These are phyloP conservation scores for Drosophila varians DNA, from an alignment of 1,140 invertebrate genomes.

Conservation along the genomic window DNA sequence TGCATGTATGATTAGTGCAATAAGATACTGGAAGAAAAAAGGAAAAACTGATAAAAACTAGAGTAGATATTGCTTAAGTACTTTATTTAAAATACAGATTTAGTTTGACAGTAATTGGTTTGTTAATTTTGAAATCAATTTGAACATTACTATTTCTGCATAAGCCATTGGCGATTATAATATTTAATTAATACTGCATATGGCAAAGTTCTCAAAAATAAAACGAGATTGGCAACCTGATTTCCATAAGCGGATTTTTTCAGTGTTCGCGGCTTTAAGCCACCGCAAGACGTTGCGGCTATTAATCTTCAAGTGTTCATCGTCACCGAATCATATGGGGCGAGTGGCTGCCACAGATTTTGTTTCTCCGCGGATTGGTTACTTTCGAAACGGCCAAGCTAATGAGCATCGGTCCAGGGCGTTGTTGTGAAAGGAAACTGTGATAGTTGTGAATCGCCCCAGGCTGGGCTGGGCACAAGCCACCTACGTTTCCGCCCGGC, in stretches of 20 bases:
- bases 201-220: neutral
- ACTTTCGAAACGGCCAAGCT: constrained; percentile 68
- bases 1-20: constrained; percentile 18
- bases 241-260: neutral
- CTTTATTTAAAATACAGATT: no score
- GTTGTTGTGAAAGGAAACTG: constrained; percentile 70
- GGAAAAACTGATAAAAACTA: neutral
- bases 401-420: constrained; percentile 71
- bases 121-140: neutral
- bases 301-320: constrained; percentile 65
- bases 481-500: constrained; percentile 33
- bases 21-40: neutral
- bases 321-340: constrained; percentile 44
- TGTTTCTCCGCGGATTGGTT: constrained; percentile 53
- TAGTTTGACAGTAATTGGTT: no score
- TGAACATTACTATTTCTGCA: neutral
- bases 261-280: neutral
- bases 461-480: constrained; percentile 25
- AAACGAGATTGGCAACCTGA: neutral
- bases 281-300: constrained; percentile 43
- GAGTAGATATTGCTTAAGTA: neutral
- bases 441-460: constrained; percentile 30
- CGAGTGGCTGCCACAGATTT: constrained; percentile 29
- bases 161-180: neutral
- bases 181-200: neutral